Evolutionary conservation across 2,797 vertebrate species (phyloP).

Genomic region (Danio jaintianensis): DNA sequence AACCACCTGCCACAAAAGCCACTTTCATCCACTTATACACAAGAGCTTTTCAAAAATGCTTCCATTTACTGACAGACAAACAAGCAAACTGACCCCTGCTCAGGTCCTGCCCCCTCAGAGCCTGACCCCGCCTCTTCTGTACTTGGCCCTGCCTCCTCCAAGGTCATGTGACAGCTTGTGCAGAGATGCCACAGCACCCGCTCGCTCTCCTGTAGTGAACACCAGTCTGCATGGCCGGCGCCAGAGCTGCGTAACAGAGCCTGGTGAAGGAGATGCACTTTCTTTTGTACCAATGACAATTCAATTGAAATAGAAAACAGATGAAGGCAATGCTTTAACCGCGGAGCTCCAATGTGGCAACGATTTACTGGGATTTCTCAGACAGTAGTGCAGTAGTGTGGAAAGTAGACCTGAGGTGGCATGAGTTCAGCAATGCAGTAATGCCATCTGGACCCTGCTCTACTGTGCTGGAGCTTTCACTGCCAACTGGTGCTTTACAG

Average conservation of each 20-base stretch:
- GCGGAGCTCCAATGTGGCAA: too few species aligned
- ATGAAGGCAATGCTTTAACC: not conserved
- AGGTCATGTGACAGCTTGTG: conserved; percentile 74
- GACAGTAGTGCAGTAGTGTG: not conserved
- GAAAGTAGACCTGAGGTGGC: not conserved
- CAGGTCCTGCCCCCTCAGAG: conserved; percentile 41
- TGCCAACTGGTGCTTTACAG: not conserved
- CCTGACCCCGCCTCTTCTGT: conserved; percentile 50
- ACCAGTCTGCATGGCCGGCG: conserved; percentile 78
- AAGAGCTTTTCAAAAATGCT: not conserved
- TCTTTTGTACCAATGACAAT: not conserved
- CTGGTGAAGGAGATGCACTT: conserved; percentile 56
- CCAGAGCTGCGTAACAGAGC: conserved; percentile 77
- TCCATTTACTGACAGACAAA: not conserved
- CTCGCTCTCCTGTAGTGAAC: conserved; percentile 75
- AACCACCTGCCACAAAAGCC: conserved; percentile 28
- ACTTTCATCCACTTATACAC: conserved; percentile 11
- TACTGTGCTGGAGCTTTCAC: conserved; percentile 7
- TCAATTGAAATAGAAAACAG: not conserved
- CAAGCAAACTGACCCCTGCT: conserved; percentile 64
- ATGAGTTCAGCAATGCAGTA: conserved; percentile 27
- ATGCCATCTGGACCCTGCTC: conserved; percentile 28
- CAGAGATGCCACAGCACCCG: conserved; percentile 71
- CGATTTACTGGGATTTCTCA: not conserved
- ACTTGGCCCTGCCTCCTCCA: conserved; percentile 74